Conservation (phyloP, 1,140 invertebrate species). For the Drosophila sproati region DNA sequence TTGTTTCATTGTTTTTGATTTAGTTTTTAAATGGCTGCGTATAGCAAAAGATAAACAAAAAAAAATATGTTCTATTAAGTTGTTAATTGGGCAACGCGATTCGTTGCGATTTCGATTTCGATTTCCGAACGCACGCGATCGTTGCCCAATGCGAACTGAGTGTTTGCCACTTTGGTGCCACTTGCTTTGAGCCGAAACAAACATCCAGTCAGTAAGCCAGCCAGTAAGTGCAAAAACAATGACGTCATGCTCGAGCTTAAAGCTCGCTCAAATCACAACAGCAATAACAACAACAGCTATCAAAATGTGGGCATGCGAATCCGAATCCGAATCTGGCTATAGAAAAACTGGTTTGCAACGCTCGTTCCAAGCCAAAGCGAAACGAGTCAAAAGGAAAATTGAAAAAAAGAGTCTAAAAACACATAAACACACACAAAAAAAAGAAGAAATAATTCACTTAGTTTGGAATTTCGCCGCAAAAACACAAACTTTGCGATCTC, state of each 20-base stretch:
- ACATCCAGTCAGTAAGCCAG: conserved; percentile 18
- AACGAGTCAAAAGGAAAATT: conserved; percentile 76
- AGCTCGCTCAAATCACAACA: conserved; percentile 49
- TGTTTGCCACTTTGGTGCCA: conserved; percentile 32
- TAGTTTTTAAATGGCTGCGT: conserved; percentile 29
- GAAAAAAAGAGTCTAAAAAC: conserved; percentile 63
- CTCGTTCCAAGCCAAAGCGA: conserved; percentile 62
- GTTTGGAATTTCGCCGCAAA: conserved; percentile 79
- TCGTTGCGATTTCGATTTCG: conserved; percentile 43
- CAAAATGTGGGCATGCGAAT: conserved; percentile 71
- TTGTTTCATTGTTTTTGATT: conserved; percentile 54
- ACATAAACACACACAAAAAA: conserved; percentile 38
- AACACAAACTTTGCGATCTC: conserved; percentile 54
- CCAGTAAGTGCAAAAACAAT: conserved; percentile 50
- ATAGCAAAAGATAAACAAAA: conserved; percentile 23
- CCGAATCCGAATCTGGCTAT: conserved; percentile 64
- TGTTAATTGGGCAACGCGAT: conserved; percentile 45
- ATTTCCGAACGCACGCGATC: conserved; percentile 64
- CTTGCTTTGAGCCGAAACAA: conserved; percentile 73
- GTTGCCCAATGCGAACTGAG: conserved; percentile 70
- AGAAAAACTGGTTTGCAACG: conserved; percentile 70
- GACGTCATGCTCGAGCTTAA: conserved; percentile 71
- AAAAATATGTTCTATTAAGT: conserved; percentile 28
- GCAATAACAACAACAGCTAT: conserved; percentile 25
- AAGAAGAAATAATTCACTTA: conserved; percentile 73